These are phyloP conservation scores for Alviniconcha strummeri DNA, from an alignment of 2,888 invertebrate genomes.

Conservation along the genomic window DNA sequence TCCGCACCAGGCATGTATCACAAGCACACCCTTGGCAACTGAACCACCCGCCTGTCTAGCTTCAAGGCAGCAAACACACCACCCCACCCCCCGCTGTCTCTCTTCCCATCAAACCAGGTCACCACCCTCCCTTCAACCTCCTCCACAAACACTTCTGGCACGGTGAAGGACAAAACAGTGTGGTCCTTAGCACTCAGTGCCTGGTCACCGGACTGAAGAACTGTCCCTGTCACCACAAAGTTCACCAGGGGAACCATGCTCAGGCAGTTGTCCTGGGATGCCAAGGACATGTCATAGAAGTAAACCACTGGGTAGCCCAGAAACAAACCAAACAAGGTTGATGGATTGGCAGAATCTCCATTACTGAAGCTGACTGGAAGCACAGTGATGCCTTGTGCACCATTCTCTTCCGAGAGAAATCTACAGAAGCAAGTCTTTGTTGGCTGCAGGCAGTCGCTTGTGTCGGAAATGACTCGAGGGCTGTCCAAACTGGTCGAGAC, in stretches of 20 bases:
- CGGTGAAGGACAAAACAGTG: slow-evolving; percentile 46
- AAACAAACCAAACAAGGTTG: slow-evolving; percentile 54
- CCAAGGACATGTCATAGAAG: slow-evolving; percentile 47
- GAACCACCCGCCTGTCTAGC: slow-evolving; percentile 14
- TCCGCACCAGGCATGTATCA: not conserved
- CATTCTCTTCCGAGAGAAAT: not conserved
- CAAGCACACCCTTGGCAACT: slow-evolving; percentile 32
- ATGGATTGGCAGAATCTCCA: slow-evolving; percentile 37
- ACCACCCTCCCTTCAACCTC: slow-evolving; percentile 23
- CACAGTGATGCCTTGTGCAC: not conserved
- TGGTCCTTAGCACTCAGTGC: slow-evolving; percentile 17
- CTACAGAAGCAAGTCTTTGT: not conserved
- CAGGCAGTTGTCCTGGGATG: slow-evolving; percentile 43
- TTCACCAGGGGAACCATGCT: slow-evolving; percentile 47
- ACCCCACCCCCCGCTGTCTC: not conserved
- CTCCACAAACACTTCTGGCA: slow-evolving; percentile 36
- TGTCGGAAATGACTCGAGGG: not conserved
- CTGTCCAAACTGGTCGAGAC: slow-evolving; percentile 25
- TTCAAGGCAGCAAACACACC: slow-evolving; percentile 25
- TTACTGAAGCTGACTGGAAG: not conserved
- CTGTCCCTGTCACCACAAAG: slow-evolving; percentile 39
- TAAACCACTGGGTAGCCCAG: slow-evolving; percentile 57
- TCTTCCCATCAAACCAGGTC: slow-evolving; percentile 41
- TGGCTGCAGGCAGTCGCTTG: not conserved
- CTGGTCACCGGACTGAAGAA: not conserved